Percentiles rank a stretch among this genome's conserved stretches.
Evolutionary conservation across 1,140 invertebrate species (phyloP).

Genomic region (Pseudoatta argentina): DNA sequence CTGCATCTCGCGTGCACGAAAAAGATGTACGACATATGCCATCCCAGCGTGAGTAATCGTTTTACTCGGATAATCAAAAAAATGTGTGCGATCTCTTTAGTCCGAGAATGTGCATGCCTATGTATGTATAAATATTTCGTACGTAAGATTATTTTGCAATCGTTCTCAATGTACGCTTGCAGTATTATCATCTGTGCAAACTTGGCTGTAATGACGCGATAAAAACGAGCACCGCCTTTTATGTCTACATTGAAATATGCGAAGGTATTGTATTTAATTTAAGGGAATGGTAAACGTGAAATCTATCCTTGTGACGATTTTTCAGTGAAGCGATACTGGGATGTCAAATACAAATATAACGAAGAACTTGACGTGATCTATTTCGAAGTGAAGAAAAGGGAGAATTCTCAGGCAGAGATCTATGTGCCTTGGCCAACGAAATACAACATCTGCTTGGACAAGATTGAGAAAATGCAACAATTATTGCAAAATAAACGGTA

Average conservation of each 20-base stretch:
- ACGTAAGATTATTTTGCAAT: constrained; percentile 23
- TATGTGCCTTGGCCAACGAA: constrained; percentile 81
- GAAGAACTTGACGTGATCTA: constrained; percentile 80
- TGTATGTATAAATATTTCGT: constrained; percentile 34
- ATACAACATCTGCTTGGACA: constrained; percentile 77
- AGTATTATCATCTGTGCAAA: constrained; percentile 84
- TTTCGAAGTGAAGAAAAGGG: constrained; percentile 79
- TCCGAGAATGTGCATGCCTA: neutral
- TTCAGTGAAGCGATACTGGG: constrained; percentile 78
- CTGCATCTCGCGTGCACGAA: neutral
- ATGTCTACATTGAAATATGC: constrained; percentile 84
- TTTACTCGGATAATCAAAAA: constrained; percentile 19
- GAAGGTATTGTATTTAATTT: constrained; percentile 80
- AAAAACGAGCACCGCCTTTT: constrained; percentile 83
- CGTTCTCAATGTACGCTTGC: constrained; percentile 69
- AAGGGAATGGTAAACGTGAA: neutral
- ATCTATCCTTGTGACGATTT: constrained; percentile 15
- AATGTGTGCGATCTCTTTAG: neutral
- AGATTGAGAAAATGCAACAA: constrained; percentile 82
- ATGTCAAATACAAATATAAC: constrained; percentile 82
- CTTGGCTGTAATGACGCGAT: constrained; percentile 83
- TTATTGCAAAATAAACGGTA: constrained; percentile 74
- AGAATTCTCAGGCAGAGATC: constrained; percentile 76
- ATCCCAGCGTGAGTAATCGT: constrained; percentile 81
- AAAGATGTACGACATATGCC: constrained; percentile 81